These are phyloP conservation scores for Acanthurus lineatus DNA, from an alignment of 2,797 vertebrate species.

Conservation along the genomic window DNA sequence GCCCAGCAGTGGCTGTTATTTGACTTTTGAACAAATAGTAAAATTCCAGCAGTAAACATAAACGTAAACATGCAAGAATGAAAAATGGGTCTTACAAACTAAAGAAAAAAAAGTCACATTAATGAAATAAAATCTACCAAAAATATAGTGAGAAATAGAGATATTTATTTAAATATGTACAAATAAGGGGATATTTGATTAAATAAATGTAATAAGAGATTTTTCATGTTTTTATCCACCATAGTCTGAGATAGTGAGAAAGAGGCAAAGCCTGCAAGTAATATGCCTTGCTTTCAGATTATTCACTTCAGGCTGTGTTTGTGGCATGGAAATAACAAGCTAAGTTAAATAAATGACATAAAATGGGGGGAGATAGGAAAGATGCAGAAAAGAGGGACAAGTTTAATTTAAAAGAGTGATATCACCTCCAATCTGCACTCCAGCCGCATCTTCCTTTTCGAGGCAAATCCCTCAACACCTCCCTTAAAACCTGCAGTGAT, in stretches of 20 bases:
- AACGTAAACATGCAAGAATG: too few species aligned
- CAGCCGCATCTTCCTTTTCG: conserved; percentile 31
- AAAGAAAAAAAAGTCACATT: too few species aligned
- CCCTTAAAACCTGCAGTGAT: conserved; percentile 38
- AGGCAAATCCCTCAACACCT: conserved; percentile 44
- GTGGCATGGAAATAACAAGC: conserved; percentile 30
- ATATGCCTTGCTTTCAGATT: conserved; percentile 8
- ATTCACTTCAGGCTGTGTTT: conserved; percentile 5
- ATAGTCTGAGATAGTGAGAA: conserved; percentile 5
- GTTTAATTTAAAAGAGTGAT: conserved; percentile 68
- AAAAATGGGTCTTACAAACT: too few species aligned
- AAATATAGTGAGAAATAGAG: too few species aligned
- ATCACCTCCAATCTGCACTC: conserved; percentile 44
- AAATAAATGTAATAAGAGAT: background rate
- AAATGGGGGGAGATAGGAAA: conserved; percentile 28
- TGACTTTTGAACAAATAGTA: too few species aligned
- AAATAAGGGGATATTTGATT: too few species aligned
- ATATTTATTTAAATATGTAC: background rate
- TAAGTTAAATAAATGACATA: conserved; percentile 40
- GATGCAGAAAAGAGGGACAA: conserved; percentile 34
- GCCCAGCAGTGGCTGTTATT: too few species aligned
- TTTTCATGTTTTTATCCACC: background rate
- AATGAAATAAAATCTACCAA: too few species aligned
- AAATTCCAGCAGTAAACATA: too few species aligned
- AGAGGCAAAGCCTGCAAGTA: background rate